Base-by-base conservation (phyloP, 2,113 vertebrate species). In the Columba janthina region DNA sequence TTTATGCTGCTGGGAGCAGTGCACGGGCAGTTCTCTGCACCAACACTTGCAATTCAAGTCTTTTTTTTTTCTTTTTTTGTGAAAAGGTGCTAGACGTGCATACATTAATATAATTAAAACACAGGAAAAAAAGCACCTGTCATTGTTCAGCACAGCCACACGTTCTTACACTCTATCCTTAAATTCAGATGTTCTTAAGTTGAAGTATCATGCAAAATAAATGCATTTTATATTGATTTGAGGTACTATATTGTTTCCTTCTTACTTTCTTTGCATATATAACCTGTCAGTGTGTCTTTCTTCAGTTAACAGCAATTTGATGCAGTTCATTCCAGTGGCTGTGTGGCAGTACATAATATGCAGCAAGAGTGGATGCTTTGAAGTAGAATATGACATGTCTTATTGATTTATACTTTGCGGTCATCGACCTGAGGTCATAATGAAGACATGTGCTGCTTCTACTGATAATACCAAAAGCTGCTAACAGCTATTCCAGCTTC, bases 41-140 rank as follows among this genome's bases (percentile, higher is more conserved):
- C 26, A 32, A 60, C 15, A 2, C 8, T 72, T 85, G 10, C 32
- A 80, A 70, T 6, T 29, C 0, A 50, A 44, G 18, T 44, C 6
- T 44, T 29, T 15, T 53, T 25, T 24, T 25, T 53, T 10, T 32
- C 32, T 44, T 21, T 29, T 20, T 0, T 7, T 22, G 9, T 12
- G 4, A 29, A 57, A 85, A 50, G 17, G 17, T 2, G 4, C 11
- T 57, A 67, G 40, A 48, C 0, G 0, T 48, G 11, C 22, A 15
- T 58, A 17, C 31, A 31, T 79, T 13, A 62, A 48, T n/a, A 24
- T 12, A 51, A 42, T 64, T 31, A 2, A 38, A 71, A 51, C 51
- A 19, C 3, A 60, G 20, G 25, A 5, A 0, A 24, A 48, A 84
- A 12, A 12, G 1, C 31, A 25, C 16, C 40, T 11, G 17, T 46